phyloP scores from a whole-genome alignment of 2,113 vertebrate genomes.

The Tricholaema leucomelas region DNA sequence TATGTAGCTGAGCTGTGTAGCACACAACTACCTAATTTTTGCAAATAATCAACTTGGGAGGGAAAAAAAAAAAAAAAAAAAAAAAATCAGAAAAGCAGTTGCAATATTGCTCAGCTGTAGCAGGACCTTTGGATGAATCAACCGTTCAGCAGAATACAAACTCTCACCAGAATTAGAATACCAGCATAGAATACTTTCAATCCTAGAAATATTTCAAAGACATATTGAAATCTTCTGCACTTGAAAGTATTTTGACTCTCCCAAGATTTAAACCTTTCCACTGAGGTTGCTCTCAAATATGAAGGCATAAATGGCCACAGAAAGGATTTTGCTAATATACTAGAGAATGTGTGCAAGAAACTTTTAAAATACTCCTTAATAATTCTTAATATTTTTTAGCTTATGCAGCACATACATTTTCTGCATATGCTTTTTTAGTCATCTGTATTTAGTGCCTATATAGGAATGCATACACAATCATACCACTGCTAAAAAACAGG shows the following conservation, averaged over 20 bases:
- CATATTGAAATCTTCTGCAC: background rate
- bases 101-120: background rate
- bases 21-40: background rate
- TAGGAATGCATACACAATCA: background rate
- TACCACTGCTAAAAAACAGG: background rate
- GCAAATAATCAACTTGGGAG: background rate
- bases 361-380: background rate
- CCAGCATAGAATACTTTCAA: background rate
- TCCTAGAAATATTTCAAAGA: too few relatives aligned
- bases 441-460: background rate
- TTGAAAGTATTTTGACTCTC: background rate
- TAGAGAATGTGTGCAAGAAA: background rate
- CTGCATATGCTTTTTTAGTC: background rate
- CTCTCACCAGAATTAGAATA: background rate
- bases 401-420: background rate
- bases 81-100: background rate
- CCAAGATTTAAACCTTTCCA: background rate
- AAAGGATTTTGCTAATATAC: background rate
- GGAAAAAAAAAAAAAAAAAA: too few relatives aligned
- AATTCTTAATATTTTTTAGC: background rate
- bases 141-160: background rate
- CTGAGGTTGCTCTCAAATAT: background rate
- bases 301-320: background rate
- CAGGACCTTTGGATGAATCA: background rate
- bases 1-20: background rate